Evolutionary conservation across 2,113 vertebrate species (phyloP).

Genomic region (Leuciscus idus): DNA sequence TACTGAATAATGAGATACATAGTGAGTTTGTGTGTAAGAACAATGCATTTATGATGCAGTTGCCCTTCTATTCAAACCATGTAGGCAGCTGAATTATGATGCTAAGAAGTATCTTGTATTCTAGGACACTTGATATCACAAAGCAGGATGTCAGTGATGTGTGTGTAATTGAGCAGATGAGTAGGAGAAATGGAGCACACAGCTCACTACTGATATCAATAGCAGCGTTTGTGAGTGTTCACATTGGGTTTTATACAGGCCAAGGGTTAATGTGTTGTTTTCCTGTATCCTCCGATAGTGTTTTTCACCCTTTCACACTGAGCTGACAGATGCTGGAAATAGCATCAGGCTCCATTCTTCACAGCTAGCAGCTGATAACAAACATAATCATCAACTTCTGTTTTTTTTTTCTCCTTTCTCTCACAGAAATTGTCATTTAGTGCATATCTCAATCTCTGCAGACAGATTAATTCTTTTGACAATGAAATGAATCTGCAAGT

Average conservation of each 20-base stretch:
- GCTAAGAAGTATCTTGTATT: neutral
- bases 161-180: constrained; percentile 17
- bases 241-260: neutral
- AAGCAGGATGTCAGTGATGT: constrained; percentile 26
- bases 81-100: neutral
- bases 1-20: no score
- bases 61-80: neutral
- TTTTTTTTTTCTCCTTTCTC: constrained; percentile 18
- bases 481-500: constrained; percentile 59
- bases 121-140: neutral
- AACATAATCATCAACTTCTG: constrained; percentile 48
- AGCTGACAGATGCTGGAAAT: constrained; percentile 32
- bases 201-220: constrained; percentile 21
- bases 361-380: constrained; percentile 46
- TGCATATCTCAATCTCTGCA: constrained; percentile 35
- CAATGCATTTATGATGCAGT: neutral
- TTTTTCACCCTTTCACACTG: constrained; percentile 30
- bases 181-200: constrained; percentile 14
- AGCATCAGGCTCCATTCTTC: constrained; percentile 22
- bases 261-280: constrained; percentile 41
- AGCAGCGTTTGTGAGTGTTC: constrained; percentile 7
- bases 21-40: neutral
- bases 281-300: neutral
- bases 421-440: constrained; percentile 43
- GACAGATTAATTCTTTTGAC: constrained; percentile 53